Conservation (phyloP, 1,140 invertebrate species). For the Homarus americanus region DNA sequence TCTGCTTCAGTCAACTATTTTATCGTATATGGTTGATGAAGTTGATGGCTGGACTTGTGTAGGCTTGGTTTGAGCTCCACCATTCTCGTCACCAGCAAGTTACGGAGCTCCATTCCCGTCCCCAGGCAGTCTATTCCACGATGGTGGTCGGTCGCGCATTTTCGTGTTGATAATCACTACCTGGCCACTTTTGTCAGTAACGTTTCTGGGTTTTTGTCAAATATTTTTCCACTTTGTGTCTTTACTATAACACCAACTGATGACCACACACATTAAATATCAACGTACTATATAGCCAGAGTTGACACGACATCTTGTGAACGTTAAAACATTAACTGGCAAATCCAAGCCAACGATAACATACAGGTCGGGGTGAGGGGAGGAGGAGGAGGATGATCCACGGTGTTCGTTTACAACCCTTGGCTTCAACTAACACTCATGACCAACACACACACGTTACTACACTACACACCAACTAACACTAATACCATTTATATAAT, state of each 20-base stretch:
- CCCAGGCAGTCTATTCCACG: background rate
- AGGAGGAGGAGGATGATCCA: background rate
- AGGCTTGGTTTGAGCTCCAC: background rate
- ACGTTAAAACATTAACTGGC: no score
- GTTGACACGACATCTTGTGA: no score
- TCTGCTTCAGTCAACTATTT: no score
- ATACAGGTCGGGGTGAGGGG: background rate
- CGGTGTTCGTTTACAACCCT: background rate
- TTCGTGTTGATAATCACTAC: background rate
- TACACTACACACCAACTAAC: no score
- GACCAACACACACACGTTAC: no score
- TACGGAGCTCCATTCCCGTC: background rate
- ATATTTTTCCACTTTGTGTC: background rate
- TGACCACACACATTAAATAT: no score
- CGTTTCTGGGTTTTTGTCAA: background rate
- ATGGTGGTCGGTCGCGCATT: background rate
- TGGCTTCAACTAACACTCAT: background rate
- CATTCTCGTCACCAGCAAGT: constrained; percentile 7
- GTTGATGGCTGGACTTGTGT: background rate
- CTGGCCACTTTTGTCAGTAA: background rate
- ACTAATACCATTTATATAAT: no score
- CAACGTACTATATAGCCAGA: no score
- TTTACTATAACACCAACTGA: no score
- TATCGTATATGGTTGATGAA: background rate
- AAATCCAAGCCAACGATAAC: background rate